phyloP scores from a whole-genome alignment of 2,113 vertebrate species.

The Phaethon lepturus region DNA sequence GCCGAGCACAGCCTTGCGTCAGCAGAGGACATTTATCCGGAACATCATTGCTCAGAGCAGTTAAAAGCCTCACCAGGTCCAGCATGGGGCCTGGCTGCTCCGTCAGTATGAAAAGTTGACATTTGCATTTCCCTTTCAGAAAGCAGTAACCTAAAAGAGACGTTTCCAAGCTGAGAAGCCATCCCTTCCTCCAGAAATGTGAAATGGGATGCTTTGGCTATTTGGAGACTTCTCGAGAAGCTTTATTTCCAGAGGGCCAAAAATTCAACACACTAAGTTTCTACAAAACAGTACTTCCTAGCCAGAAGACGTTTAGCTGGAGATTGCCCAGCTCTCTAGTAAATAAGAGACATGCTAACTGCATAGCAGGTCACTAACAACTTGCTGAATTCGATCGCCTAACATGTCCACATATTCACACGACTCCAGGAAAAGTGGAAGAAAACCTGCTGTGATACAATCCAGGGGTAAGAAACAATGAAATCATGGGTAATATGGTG shows the following conservation, averaged over 20 bases:
- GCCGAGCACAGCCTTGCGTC: too few relatives aligned
- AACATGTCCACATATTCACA: background rate
- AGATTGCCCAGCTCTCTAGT: background rate
- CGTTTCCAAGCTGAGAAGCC: background rate
- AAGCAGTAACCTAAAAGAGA: background rate
- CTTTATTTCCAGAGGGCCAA: background rate
- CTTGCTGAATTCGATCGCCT: background rate
- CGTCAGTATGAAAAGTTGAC: background rate
- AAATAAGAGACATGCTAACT: background rate
- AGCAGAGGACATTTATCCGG: background rate
- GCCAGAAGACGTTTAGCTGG: background rate
- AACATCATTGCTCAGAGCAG: background rate
- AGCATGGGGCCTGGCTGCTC: accelerated
- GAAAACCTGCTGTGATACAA: background rate
- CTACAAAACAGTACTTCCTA: background rate
- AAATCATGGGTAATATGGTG: accelerated
- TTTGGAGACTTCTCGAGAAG: background rate
- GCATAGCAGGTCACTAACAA: background rate
- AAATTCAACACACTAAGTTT: background rate
- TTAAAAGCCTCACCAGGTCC: background rate
- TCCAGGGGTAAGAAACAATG: background rate
- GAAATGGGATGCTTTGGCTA: background rate
- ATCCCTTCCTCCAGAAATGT: background rate
- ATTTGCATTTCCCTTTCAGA: background rate
- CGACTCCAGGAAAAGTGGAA: background rate